Percentiles rank a stretch among this genome's conserved stretches.
Evolutionary conservation across 2,888 invertebrate species (phyloP).

Genomic region (Melanargia galathea): DNA sequence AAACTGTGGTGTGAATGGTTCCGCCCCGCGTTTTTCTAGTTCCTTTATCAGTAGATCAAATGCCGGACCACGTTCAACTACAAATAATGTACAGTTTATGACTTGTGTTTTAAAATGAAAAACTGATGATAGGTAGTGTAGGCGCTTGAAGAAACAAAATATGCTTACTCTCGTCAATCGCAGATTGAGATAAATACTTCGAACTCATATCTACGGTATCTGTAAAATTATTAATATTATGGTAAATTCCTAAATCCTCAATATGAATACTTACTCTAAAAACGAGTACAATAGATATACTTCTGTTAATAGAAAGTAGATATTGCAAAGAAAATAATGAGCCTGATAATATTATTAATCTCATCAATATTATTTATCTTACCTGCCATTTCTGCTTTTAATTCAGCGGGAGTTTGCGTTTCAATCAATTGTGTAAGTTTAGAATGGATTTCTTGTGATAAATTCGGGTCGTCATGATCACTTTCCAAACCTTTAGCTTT

Average conservation of each 20-base stretch:
- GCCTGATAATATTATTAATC: too few relatives aligned
- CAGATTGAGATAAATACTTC: slow-evolving; percentile 63
- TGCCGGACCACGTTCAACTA: slow-evolving; percentile 67
- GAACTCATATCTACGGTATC: slow-evolving; percentile 59
- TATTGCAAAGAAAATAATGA: too few relatives aligned
- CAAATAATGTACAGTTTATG: slow-evolving; percentile 24
- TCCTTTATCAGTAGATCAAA: slow-evolving; percentile 60
- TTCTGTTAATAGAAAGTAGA: too few relatives aligned
- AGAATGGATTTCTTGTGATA: slow-evolving; percentile 58
- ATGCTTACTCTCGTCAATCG: slow-evolving; percentile 62
- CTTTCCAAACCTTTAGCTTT: slow-evolving; percentile 55
- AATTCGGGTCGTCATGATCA: slow-evolving; percentile 64
- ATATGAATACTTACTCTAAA: too few relatives aligned
- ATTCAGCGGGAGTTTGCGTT: slow-evolving; percentile 48
- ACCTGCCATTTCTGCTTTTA: slow-evolving; percentile 64
- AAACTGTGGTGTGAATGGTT: slow-evolving; percentile 52
- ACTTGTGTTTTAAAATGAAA: neutral
- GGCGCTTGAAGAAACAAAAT: slow-evolving; percentile 18
- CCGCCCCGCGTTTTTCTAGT: slow-evolving; percentile 50
- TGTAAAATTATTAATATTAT: slow-evolving; percentile 44
- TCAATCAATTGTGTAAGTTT: slow-evolving; percentile 49
- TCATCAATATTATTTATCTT: slow-evolving; percentile 21
- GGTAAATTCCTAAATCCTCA: neutral
- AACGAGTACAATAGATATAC: too few relatives aligned
- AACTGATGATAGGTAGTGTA: neutral